Evolutionary conservation across 2,888 invertebrate species (phyloP), one percentile per base, ranked within the genome.

Genomic region (Tinea semifulvella): DNA sequence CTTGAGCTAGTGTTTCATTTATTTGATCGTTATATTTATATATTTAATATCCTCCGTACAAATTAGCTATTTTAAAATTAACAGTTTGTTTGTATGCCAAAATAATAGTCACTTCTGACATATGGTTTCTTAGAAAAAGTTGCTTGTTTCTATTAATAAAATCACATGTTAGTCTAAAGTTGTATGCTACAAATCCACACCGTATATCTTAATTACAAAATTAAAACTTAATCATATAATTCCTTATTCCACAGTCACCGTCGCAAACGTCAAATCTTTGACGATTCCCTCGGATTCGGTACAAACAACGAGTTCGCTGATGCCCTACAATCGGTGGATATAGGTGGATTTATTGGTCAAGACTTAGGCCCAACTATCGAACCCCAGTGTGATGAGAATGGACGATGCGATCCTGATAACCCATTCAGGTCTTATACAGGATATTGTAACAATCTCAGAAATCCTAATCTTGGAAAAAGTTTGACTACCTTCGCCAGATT

Each of bases 391-490:
- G 90, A 90, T 25, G 89, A 91, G 46, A 80, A 76, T 0, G 83
- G 86, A 0, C 80, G 88, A 2, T 94, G 94, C 57, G 90, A 93
- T 55, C 82, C 87, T 5, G 85, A 83, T 26, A 84, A 74, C 3
- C 90, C 88, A 0, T 91, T 88, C 68, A 82, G 92, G 53, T 87
- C 89, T 0, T 85, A 89, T 48, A 90, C 91, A 1, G 95, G 95
- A 0, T 89, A 91, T 56, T 96, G 96, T 61, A 96, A 96, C 59
- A 96, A 96, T 61, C 66, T 95, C 42, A 84, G 90, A 22, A 91
- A 92, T 59, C 93, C 94, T 0, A 86, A 84, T 46, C 85, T 91
- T 57, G 96, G 94, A 13, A 91, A 92, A 61, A 89, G 93, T 55
- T 76, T 95, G 57, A 91, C 93, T 0, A 91, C 92, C 0, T 94